Conservation (phyloP, 92 coral and sea anemone species). For the Umimayanthus chanpuru region DNA sequence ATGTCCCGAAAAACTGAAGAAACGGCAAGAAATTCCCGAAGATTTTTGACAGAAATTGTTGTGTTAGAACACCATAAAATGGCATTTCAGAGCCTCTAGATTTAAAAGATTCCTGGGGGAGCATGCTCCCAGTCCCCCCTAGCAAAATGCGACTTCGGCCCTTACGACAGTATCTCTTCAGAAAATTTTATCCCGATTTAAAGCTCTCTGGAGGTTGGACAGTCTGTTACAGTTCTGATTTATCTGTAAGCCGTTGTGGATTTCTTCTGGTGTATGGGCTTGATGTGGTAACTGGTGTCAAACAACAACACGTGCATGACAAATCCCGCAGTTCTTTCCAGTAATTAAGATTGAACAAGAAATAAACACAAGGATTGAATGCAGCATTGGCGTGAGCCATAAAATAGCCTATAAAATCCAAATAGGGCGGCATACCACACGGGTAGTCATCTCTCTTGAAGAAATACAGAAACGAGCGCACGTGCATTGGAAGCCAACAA, state of each 20-base stretch:
- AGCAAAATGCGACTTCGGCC: no score
- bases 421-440: constrained; percentile 22
- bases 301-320: not conserved
- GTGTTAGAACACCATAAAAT: no score
- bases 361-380: constrained; percentile 36
- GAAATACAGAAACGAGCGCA: constrained; percentile 44
- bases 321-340: not conserved
- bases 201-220: no score
- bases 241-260: not conserved
- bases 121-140: no score
- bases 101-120: no score
- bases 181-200: no score
- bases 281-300: not conserved
- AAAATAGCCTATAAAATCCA: constrained; percentile 41
- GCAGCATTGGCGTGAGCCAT: constrained; percentile 40
- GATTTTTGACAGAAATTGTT: no score
- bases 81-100: no score
- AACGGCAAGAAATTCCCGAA: no score
- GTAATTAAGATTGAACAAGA: constrained; percentile 26
- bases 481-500: constrained; percentile 46
- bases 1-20: no score
- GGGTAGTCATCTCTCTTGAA: constrained; percentile 37
- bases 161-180: no score
- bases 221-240: not conserved
- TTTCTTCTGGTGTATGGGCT: not conserved